Percentiles rank a stretch among this genome's conserved stretches.
Evolutionary conservation across 1,140 invertebrate genomes (phyloP).

Genomic region (Eufriesea mexicana): DNA sequence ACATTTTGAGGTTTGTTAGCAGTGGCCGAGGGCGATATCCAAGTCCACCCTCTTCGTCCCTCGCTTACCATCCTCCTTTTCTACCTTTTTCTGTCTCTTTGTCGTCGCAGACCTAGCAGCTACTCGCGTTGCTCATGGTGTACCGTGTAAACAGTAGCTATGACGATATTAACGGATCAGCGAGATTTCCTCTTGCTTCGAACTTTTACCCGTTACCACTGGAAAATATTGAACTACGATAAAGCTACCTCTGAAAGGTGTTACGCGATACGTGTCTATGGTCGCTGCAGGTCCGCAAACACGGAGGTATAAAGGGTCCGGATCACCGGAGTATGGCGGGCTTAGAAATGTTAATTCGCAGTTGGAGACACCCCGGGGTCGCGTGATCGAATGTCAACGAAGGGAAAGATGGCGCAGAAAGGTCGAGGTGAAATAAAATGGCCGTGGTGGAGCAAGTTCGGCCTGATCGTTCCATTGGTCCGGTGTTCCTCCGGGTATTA

Average conservation of each 20-base stretch:
- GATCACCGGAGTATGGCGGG: not conserved
- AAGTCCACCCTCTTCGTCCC: not conserved
- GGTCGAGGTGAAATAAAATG: not conserved
- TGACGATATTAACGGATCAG: constrained; percentile 52
- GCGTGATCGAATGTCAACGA: constrained; percentile 64
- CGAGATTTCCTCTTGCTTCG: not conserved
- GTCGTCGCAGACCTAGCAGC: not conserved
- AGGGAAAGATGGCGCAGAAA: constrained; percentile 1
- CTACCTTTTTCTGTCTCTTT: not conserved
- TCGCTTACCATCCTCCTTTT: not conserved
- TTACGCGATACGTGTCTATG: constrained; percentile 16
- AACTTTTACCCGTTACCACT: constrained; percentile 6
- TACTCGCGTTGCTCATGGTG: not conserved
- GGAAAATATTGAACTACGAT: not conserved
- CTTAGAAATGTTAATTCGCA: constrained; percentile 57
- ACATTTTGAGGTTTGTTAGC: constrained; percentile 62
- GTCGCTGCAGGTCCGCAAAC: not conserved
- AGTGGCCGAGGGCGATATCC: constrained; percentile 30
- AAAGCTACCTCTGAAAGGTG: not conserved
- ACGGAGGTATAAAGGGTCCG: no score
- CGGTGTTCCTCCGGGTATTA: constrained; percentile 77
- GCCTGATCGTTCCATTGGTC: constrained; percentile 73
- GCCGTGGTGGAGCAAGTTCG: constrained; percentile 21
- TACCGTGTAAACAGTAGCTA: constrained; percentile 37
- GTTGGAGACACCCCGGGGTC: no score